Conservation (phyloP, 2,797 vertebrate genomes). For the Caiman crocodilus region DNA sequence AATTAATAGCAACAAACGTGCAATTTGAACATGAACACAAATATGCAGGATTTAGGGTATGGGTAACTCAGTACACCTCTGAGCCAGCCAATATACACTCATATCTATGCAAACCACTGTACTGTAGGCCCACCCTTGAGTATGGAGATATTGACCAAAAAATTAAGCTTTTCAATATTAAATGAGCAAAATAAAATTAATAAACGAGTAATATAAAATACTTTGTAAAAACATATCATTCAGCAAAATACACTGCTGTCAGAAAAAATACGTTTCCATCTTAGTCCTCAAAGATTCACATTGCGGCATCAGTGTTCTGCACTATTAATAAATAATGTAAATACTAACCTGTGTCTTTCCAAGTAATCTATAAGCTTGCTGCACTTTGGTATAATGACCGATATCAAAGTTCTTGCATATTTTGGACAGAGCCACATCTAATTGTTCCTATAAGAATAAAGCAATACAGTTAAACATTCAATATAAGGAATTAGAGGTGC, state of each 20-base stretch:
- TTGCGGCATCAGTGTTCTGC: background rate
- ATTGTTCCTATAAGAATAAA: slow-evolving; percentile 87
- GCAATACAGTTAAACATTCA: background rate
- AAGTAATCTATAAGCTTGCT: slow-evolving; percentile 95
- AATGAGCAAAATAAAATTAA: background rate
- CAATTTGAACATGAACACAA: background rate
- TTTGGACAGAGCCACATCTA: slow-evolving; percentile 98
- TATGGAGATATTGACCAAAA: background rate
- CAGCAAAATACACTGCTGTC: background rate
- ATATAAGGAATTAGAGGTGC: background rate
- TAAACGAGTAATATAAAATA: background rate
- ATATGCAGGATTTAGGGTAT: background rate
- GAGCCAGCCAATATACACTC: too few species aligned
- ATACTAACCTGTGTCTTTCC: slow-evolving; percentile 96
- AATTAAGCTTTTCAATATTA: background rate
- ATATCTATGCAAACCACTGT: too few species aligned
- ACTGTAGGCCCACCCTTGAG: background rate
- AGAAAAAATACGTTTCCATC: background rate
- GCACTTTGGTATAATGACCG: slow-evolving; percentile 96
- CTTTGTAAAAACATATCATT: background rate
- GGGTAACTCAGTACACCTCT: background rate
- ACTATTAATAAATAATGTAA: background rate
- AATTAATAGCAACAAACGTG: too few species aligned
- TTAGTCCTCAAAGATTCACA: background rate
- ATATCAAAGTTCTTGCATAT: slow-evolving; percentile 99